A percentile compares a stretch with the other conserved stretches of the same genome.
Conservation (phyloP, 2,888 invertebrate genomes). For the Molorchus minor region DNA sequence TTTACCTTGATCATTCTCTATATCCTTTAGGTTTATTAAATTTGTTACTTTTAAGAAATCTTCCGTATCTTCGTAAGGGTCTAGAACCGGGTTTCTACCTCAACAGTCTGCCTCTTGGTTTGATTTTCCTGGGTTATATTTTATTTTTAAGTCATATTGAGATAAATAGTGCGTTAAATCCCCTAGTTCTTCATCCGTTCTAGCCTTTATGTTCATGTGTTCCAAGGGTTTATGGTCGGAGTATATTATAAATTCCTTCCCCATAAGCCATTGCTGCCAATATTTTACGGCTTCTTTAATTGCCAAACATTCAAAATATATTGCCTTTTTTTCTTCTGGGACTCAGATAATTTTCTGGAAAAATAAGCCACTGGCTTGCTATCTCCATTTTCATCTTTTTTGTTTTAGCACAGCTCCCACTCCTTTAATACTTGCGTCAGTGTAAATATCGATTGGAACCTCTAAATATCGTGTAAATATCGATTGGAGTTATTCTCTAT, state of each 20-base stretch:
- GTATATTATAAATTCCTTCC: slow-evolving; percentile 4
- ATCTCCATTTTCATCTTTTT: background rate
- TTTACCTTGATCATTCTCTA: background rate
- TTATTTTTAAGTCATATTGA: slow-evolving; percentile 40
- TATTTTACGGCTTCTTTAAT: slow-evolving; percentile 21
- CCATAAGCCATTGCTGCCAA: slow-evolving; percentile 16
- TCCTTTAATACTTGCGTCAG: slow-evolving; percentile 12
- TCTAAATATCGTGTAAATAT: background rate
- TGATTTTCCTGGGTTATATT: slow-evolving; percentile 35
- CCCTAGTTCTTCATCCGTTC: slow-evolving; percentile 41
- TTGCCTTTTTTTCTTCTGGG: slow-evolving; percentile 11
- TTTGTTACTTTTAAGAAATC: background rate
- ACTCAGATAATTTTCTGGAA: slow-evolving; percentile 9
- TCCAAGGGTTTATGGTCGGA: slow-evolving; percentile 29
- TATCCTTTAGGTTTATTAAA: background rate
- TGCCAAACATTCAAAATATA: slow-evolving; percentile 15
- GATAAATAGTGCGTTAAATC: slow-evolving; percentile 38
- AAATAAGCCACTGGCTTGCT: slow-evolving; percentile 18
- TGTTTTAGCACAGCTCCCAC: slow-evolving; percentile 14
- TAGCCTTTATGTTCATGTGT: slow-evolving; percentile 36
- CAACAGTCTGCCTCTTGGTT: slow-evolving; percentile 36
- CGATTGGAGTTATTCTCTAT: slow-evolving; percentile 10
- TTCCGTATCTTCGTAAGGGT: background rate
- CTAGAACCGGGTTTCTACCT: slow-evolving; percentile 14
- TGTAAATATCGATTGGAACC: background rate